A percentile compares a stretch with the other conserved stretches of the same genome.
Conservation (phyloP, 2,113 vertebrate species). For the Poecilia latipinna region DNA sequence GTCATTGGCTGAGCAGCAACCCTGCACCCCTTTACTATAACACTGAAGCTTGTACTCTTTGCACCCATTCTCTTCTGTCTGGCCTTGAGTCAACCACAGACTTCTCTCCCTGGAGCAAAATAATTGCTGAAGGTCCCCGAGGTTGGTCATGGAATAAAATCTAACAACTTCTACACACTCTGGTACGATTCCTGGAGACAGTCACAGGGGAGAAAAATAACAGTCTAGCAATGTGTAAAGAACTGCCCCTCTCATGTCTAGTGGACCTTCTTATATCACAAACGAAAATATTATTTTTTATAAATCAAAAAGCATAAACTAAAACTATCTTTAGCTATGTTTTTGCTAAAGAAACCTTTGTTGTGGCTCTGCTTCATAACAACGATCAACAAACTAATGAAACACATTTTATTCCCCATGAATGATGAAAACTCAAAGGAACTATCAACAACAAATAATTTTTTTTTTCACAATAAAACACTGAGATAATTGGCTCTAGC, state of each 20-base stretch:
- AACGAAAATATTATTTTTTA: constrained; percentile 26
- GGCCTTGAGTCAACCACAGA: constrained; percentile 48
- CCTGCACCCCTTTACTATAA: constrained; percentile 33
- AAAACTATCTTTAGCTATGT: background rate
- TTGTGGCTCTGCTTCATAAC: constrained; percentile 27
- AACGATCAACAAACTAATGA: constrained; percentile 22
- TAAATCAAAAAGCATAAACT: background rate
- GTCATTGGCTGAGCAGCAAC: constrained; percentile 25
- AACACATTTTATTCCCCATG: constrained; percentile 7
- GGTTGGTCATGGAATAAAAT: constrained; percentile 65
- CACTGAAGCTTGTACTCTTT: constrained; percentile 4
- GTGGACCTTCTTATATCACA: constrained; percentile 35
- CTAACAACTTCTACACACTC: constrained; percentile 54
- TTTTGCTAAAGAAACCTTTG: constrained; percentile 7
- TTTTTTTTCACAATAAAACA: constrained; percentile 22
- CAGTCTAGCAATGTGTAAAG: constrained; percentile 31
- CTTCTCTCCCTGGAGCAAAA: constrained; percentile 59
- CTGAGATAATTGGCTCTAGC: constrained; percentile 33
- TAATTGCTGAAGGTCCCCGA: constrained; percentile 65
- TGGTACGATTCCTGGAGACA: constrained; percentile 40
- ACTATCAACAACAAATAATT: constrained; percentile 40
- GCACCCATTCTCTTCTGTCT: constrained; percentile 27
- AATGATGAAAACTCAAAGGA: constrained; percentile 41
- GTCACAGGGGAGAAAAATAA: constrained; percentile 28
- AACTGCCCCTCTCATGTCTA: constrained; percentile 24